Percentiles rank a stretch among this genome's conserved stretches.
Evolutionary conservation across 2,113 vertebrate species (phyloP).

Genomic region (Macrotus californicus): DNA sequence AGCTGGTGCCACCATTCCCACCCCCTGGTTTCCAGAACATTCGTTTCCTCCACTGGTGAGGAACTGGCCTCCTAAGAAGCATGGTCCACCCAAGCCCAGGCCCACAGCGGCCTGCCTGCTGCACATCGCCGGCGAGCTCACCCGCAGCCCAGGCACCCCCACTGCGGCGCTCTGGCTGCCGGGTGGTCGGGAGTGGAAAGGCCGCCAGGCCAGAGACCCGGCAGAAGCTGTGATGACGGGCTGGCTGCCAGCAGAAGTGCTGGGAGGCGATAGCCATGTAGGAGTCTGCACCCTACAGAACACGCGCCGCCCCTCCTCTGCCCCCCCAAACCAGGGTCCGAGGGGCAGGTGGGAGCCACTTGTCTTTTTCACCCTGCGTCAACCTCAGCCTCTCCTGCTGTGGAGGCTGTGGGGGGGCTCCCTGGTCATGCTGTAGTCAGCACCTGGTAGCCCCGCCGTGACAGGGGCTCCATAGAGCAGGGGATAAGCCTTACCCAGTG

Average conservation of each 20-base stretch:
- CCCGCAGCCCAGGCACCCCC: background rate
- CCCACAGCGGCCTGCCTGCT: background rate
- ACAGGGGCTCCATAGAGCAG: background rate
- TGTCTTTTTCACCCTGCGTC: background rate
- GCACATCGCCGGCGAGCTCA: accelerated
- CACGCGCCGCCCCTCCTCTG: background rate
- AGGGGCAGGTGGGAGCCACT: accelerated
- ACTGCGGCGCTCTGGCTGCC: background rate
- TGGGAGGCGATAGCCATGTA: background rate
- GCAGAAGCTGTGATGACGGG: background rate
- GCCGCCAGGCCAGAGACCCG: background rate
- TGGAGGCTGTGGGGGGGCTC: background rate
- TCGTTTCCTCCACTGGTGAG: background rate
- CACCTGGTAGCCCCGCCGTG: background rate
- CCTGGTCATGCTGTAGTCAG: background rate
- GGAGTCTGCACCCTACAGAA: background rate
- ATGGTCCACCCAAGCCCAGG: background rate
- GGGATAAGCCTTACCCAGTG: background rate
- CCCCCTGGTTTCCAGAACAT: background rate
- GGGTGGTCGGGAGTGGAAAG: background rate
- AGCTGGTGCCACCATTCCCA: background rate
- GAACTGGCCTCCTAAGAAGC: background rate
- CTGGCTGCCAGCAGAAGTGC: background rate
- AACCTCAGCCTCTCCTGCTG: background rate
- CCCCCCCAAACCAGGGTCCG: background rate